These are phyloP conservation scores for Ips typographus DNA, from an alignment of 1,140 invertebrate genomes.

Conservation along the genomic window DNA sequence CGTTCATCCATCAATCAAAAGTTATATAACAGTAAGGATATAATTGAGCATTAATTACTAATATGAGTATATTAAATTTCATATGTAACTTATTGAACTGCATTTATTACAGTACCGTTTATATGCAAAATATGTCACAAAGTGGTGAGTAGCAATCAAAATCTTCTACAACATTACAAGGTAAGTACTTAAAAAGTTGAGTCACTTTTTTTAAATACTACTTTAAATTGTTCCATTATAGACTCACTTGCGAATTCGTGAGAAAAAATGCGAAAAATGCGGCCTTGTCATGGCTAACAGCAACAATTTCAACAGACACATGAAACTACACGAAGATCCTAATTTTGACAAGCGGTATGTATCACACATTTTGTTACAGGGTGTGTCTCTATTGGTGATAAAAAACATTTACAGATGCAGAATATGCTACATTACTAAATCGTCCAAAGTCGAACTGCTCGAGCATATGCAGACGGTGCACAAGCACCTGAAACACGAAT, in stretches of 20 bases:
- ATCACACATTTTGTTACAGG: not conserved
- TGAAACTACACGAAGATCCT: slow-evolving; percentile 6
- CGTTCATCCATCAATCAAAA: too few species aligned
- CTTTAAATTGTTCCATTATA: too few species aligned
- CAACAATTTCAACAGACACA: not conserved
- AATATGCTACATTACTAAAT: slow-evolving; percentile 13
- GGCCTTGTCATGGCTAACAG: too few species aligned
- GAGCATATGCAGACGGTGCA: slow-evolving; percentile 4
- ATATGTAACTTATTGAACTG: not conserved
- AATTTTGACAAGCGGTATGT: not conserved
- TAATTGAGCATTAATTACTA: too few species aligned
- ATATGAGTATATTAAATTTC: too few species aligned
- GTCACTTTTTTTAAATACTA: too few species aligned
- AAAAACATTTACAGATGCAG: slow-evolving; percentile 1
- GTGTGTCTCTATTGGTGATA: too few species aligned
- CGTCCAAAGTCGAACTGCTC: slow-evolving; percentile 10
- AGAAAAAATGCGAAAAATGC: too few species aligned
- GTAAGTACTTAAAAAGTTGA: not conserved
- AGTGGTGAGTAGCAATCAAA: not conserved
- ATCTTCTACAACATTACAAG: slow-evolving; percentile 1
- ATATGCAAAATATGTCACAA: slow-evolving; percentile 3
- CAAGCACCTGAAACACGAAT: slow-evolving; percentile 6
- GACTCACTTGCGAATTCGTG: too few species aligned
- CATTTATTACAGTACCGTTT: not conserved
- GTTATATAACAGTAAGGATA: too few species aligned